phyloP scores from a whole-genome alignment of 2,113 vertebrate genomes.

The Rousettus leschenaultii region DNA sequence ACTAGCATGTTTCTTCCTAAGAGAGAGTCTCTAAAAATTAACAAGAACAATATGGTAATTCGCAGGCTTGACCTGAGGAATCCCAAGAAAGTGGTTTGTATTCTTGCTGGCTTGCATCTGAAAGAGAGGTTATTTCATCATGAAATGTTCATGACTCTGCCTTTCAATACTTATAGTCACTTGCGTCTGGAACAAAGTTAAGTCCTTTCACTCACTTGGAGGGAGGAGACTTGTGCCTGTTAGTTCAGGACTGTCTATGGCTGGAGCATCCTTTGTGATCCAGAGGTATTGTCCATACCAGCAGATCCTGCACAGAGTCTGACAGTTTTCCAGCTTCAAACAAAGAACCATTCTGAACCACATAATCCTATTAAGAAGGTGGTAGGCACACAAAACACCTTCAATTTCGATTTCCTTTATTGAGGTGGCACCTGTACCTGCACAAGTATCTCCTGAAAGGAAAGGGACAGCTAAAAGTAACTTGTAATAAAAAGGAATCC shows the following conservation, averaged over 20 bases:
- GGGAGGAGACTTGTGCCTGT: not conserved
- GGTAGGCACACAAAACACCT: not conserved
- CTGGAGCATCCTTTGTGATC: not conserved
- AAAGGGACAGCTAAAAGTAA: not conserved
- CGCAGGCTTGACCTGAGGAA: not conserved
- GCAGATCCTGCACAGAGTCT: not conserved
- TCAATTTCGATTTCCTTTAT: not conserved
- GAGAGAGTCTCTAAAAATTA: conserved; percentile 14
- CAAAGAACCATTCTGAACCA: not conserved
- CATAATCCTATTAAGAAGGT: not conserved
- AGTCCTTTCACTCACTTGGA: not conserved
- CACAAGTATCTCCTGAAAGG: not conserved
- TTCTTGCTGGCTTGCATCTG: not conserved
- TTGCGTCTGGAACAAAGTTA: not conserved
- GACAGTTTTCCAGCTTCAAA: not conserved
- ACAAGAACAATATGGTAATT: not conserved
- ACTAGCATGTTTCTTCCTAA: not conserved
- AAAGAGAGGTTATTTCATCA: not conserved
- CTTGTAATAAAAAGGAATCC: not conserved
- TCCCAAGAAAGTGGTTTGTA: not conserved
- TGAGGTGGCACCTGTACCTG: not conserved
- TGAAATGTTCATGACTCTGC: conserved; percentile 31
- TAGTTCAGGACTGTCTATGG: not conserved
- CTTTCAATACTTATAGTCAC: not conserved
- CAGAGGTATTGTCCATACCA: not conserved